A percentile compares a stretch with the other conserved stretches of the same genome.
phyloP scores from a whole-genome alignment of 2,888 invertebrate species.

The Deilephila elpenor region DNA sequence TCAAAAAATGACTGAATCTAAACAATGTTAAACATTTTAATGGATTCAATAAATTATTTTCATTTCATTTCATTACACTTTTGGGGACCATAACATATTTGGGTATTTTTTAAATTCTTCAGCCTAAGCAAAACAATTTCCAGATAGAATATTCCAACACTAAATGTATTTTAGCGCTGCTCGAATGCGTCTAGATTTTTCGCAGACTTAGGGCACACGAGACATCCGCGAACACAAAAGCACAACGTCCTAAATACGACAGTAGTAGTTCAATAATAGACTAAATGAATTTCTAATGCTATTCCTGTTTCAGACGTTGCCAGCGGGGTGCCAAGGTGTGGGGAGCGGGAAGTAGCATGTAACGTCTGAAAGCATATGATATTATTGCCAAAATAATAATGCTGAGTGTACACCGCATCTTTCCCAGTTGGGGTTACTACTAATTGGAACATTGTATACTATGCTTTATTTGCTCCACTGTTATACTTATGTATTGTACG shows the following conservation, averaged over 20 bases:
- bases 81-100: no score
- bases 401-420: slow-evolving; percentile 58
- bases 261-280: slow-evolving; percentile 72
- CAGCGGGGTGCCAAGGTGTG: slow-evolving; percentile 51
- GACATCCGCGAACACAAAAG: slow-evolving; percentile 55
- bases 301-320: slow-evolving; percentile 70
- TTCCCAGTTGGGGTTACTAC: slow-evolving; percentile 52
- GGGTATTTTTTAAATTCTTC: no score
- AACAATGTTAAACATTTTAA: no score
- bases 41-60: no score
- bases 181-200: neutral
- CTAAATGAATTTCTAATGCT: slow-evolving; percentile 72
- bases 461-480: neutral
- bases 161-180: no score
- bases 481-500: neutral
- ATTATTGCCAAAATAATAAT: slow-evolving; percentile 78
- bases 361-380: slow-evolving; percentile 67
- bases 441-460: neutral
- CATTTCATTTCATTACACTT: no score
- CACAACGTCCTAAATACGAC: slow-evolving; percentile 62
- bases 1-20: no score
- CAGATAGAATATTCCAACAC: no score
- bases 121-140: no score
- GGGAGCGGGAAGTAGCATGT: slow-evolving; percentile 47
- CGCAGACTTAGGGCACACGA: neutral